Base-by-base conservation (phyloP, 2,113 vertebrate species). In the Progne subis region DNA sequence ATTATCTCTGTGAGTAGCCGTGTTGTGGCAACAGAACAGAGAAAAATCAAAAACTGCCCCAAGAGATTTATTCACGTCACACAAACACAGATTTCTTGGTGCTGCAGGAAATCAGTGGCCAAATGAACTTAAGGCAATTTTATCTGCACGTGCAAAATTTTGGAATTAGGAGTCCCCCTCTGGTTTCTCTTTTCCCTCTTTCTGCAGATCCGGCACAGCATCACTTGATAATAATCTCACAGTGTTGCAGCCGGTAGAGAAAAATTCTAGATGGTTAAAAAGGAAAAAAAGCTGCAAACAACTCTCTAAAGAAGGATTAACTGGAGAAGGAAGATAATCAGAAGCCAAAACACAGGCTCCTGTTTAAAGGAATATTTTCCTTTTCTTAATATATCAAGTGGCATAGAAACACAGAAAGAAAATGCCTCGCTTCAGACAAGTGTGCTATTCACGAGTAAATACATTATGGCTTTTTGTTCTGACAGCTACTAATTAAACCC, bases 401-500 rank as follows among this genome's bases (percentile, higher is more conserved):
- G 68, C 82, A 70, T 1, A 70, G 47, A 95, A 86, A 39, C 75
- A 81, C 0, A 53, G 76, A 43, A 57, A 39, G 70, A 83, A 70
- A 15, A 52, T 19, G 29, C n/a, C 47, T 21, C 47, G 39, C 75
- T 85, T 69, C 71, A 95, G 78, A 82, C 78, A 88, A 32, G 34
- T 21, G 46, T 50, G 46, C 47, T 61, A 88, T 55, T 85, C 55
- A 55, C 41, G 43, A 94, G 78, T 63, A 85, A 86, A 84, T 39
- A 31, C 2, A 67, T 77, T n/a, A 69, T 0, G 18, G 86, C 59
- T 72, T 92, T 85, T 34, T 91, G 64, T 90, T 72, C 85, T 67
- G 55, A 67, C 59, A 88, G 71, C 67, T 93, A 61, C 87, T 95
- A 82, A 95, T 90, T 82, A 90, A 71, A 79, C 43, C 56, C 78